Base-by-base conservation (phyloP, 2,797 vertebrate genomes). In the Dendrocincla fuliginosa region DNA sequence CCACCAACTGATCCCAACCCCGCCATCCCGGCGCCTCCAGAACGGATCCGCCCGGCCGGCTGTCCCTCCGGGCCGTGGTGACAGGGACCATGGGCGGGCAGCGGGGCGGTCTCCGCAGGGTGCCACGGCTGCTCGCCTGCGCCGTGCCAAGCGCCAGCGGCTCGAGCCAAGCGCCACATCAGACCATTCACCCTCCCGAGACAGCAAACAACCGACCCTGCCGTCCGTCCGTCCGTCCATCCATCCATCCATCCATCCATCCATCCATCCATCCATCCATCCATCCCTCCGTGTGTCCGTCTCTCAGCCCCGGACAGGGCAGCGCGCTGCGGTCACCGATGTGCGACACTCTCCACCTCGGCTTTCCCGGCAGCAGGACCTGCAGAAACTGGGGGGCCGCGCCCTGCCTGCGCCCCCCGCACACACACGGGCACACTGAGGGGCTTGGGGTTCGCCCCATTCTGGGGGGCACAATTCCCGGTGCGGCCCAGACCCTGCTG, bases 21-120 rank as follows among this genome's bases (percentile, higher is more conserved):
- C 86, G 90, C 85, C 83, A 50, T 37, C 18, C 55, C 75, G 88
- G 88, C 90, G 94, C 90, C 92, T 83, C 6, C 81, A 92, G 42
- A 74, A 56, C 50, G 52, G 65, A 84, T 47, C 86, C 71, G 17
- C 88, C 71, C 59, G 57, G 39, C 50, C 77, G 39, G 15, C 68
- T 74, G 81, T 37, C 60, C 81, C 77, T 64, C 5, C 30, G 67
- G 80, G 57, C 70, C 25, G 30, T 13, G 81, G 84, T 64, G 89
- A 90, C 83, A 56, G 60, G 33, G 60, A 89, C 82, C 55, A 61
- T 69, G 81, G 75, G 64, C 42, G 11, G 52, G 67, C 73, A n/a
- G 53, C 35, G 32, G 84, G 73, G 59, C 64, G 18, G 68, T 7
- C 46, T 27, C 65, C 37, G 42, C 56, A 13, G 84, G 37, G 67